A percentile compares a stretch with the other conserved stretches of the same genome.
These are phyloP conservation scores for Sula dactylatra DNA, from an alignment of 2,113 vertebrate species.

Conservation along the genomic window DNA sequence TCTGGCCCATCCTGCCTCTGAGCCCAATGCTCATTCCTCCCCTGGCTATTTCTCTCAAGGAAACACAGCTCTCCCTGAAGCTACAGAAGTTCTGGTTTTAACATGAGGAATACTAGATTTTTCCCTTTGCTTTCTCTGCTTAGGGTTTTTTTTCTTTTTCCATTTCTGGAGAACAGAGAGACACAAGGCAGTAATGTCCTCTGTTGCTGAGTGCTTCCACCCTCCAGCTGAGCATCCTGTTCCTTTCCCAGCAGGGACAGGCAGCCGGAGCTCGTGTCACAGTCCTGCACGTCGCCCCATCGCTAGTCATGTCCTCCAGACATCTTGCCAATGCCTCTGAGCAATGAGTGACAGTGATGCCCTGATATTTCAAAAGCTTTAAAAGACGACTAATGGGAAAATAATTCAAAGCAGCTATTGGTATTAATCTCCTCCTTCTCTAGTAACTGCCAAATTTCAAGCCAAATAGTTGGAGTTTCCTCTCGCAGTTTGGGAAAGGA, in stretches of 20 bases:
- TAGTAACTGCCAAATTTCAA: slow-evolving; percentile 4
- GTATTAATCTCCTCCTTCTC: not conserved
- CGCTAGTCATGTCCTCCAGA: not conserved
- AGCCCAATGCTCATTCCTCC: not conserved
- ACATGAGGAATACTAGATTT: not conserved
- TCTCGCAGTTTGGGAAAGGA: not conserved
- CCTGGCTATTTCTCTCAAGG: not conserved
- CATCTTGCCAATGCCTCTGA: not conserved
- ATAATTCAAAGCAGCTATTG: slow-evolving; percentile 19
- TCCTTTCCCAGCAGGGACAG: not conserved
- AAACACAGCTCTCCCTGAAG: not conserved
- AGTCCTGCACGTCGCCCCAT: not conserved
- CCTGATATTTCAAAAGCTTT: not conserved
- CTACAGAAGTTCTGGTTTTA: not conserved
- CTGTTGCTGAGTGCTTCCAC: not conserved
- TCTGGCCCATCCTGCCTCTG: not conserved
- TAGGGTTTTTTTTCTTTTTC: not conserved
- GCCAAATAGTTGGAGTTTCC: not conserved
- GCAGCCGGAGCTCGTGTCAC: not conserved
- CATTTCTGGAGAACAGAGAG: not conserved
- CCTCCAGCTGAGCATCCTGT: not conserved
- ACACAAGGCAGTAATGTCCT: not conserved
- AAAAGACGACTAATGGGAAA: not conserved
- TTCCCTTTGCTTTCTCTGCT: not conserved
- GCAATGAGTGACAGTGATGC: not conserved